A percentile compares a stretch with the other conserved stretches of the same genome.
Conservation (phyloP, 30 jellyfish, hydroid and myxozoan genomes). For the Calvadosia cruxmelitensis region DNA sequence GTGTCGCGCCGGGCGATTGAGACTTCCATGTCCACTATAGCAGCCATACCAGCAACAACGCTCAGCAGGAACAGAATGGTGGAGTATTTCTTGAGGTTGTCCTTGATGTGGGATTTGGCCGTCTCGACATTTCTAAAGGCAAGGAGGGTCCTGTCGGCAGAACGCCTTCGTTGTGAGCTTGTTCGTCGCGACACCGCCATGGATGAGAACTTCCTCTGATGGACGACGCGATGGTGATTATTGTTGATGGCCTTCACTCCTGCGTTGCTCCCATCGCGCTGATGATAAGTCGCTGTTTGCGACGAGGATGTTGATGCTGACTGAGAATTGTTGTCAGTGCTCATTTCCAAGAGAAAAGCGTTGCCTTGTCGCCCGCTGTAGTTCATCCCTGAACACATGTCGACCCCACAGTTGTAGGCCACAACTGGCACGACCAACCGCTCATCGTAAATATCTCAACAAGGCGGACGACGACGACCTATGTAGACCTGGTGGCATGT, state of each 20-base stretch:
- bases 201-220: not conserved
- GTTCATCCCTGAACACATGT: not conserved
- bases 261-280: not conserved
- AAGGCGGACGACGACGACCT: too few relatives aligned
- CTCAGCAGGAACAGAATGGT: slow-evolving; percentile 63
- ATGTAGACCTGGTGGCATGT: too few relatives aligned
- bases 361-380: not conserved
- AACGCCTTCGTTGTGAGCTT: slow-evolving; percentile 14
- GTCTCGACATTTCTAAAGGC: slow-evolving; percentile 58
- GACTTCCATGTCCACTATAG: slow-evolving; percentile 61
- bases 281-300: not conserved
- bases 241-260: not conserved
- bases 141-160: slow-evolving; percentile 35
- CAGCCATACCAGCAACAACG: slow-evolving; percentile 48
- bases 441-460: too few relatives aligned
- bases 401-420: too few relatives aligned
- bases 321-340: not conserved
- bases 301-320: not conserved
- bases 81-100: slow-evolving; percentile 46
- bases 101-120: slow-evolving; percentile 57
- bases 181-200: slow-evolving; percentile 16
- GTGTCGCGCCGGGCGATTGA: slow-evolving; percentile 38
- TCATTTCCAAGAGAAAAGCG: not conserved
- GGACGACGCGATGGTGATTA: too few relatives aligned
- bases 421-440: too few relatives aligned